Base-by-base conservation (phyloP, 2,888 invertebrate species). In the Mamestra brassicae region DNA sequence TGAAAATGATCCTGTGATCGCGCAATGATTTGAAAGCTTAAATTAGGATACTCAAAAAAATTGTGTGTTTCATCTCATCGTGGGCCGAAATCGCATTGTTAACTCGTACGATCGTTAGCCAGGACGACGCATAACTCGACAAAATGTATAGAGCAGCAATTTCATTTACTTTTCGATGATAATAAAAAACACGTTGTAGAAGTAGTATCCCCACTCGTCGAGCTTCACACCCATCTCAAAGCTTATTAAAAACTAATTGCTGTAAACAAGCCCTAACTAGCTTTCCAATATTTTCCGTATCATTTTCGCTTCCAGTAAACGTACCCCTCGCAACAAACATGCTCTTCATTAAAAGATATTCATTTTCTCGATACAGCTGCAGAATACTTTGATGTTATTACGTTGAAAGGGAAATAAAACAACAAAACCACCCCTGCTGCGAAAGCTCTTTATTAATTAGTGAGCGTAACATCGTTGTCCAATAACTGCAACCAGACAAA, bases 371-470 rank as follows among this genome's bases (percentile, higher is more conserved):
- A 65, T 60, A 38, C 38, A 47, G 26, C n/a, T 34, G 17, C 8
- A 0, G 15, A 50, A n/a, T 3, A 36, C 6, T 52, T 52, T 52
- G 52, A 58, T 13, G 34, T 13, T 13, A 47, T 26, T n/a, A 36
- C 36, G 42, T n/a, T n/a, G 6, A 42, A n/a, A 52, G 45, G 4
- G 42, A 55, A 77, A 45, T 36, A 34, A 50, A 52, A 71, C 17
- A 63, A 45, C 47, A 58, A 34, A 77, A 34, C 13, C 26, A 11
- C 26, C 4, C 42, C 11, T 62, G 52, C 55, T 10, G 17, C 10
- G 42, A 45, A 60, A 63, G 2, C 13, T 10, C 38, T 67, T 13
- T 64, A 67, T 63, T 58, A 67, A 80, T 80, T 55, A 58, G 36
- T 4, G 17, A 38, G 11, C 45, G 55, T 10, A 38, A 11, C 45